phyloP scores from a whole-genome alignment of 2,113 vertebrate species.

The Ammodytes marinus region DNA sequence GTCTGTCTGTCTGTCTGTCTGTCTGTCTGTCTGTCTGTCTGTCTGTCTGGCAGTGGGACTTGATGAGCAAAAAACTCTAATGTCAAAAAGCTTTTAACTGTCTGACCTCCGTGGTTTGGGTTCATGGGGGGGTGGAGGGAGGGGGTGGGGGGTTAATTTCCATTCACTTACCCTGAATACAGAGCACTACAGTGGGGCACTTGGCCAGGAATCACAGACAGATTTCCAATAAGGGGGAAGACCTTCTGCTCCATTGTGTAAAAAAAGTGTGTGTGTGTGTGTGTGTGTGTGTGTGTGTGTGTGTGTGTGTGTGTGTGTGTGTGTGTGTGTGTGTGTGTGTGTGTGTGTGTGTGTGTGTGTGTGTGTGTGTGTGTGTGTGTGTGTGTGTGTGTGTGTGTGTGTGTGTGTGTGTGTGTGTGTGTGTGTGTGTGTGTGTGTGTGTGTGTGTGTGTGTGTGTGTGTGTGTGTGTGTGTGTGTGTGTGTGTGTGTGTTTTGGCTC shows the following conservation, averaged over 20 bases:
- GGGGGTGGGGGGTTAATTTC: slow-evolving; percentile 8
- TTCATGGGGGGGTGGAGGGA: too few species aligned
- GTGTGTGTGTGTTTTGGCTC: slow-evolving; percentile 45
- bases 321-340: slow-evolving; percentile 5
- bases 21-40: too few species aligned
- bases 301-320: too few species aligned
- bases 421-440: too few species aligned
- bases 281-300: slow-evolving; percentile 5
- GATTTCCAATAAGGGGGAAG: slow-evolving; percentile 41
- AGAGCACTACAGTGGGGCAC: slow-evolving; percentile 32
- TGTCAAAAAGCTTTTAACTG: slow-evolving; percentile 70
- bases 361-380: too few species aligned
- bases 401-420: slow-evolving; percentile 5
- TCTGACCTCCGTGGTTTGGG: slow-evolving; percentile 28
- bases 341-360: slow-evolving; percentile 5
- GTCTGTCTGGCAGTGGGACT: slow-evolving; percentile 3
- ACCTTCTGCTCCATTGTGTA: slow-evolving; percentile 37
- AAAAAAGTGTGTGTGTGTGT: slow-evolving; percentile 21
- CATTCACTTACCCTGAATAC: slow-evolving; percentile 51
- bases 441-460: slow-evolving; percentile 5
- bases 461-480: too few species aligned
- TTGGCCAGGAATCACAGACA: slow-evolving; percentile 53
- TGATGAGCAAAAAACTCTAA: slow-evolving; percentile 43
- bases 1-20: too few species aligned
- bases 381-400: slow-evolving; percentile 5